These are phyloP conservation scores for Holotrichia oblita DNA, from an alignment of 1,140 invertebrate genomes.

Conservation along the genomic window DNA sequence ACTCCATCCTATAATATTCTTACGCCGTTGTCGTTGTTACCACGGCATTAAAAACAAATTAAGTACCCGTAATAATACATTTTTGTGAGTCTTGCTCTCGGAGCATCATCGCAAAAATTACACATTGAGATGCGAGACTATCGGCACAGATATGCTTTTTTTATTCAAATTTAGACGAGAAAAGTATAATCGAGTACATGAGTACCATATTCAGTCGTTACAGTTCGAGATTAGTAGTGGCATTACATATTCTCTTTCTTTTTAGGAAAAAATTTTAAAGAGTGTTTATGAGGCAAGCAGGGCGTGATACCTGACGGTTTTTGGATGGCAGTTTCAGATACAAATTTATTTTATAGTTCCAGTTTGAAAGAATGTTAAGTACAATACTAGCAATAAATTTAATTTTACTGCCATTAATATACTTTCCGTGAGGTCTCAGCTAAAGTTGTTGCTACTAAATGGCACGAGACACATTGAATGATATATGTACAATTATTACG, in stretches of 20 bases:
- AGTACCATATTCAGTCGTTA: constrained; percentile 18
- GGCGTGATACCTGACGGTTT: neutral
- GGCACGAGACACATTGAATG: too few relatives aligned
- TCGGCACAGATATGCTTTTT: neutral
- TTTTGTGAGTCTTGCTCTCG: constrained; percentile 4
- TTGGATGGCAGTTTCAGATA: too few relatives aligned
- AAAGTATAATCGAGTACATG: neutral
- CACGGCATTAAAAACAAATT: constrained; percentile 30
- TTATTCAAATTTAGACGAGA: constrained; percentile 14
- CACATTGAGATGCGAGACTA: neutral
- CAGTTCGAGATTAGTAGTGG: neutral
- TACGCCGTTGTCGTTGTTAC: constrained; percentile 13
- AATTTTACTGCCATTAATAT: too few relatives aligned
- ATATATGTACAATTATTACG: too few relatives aligned
- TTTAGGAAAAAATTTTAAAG: neutral
- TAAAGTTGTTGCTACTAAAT: too few relatives aligned
- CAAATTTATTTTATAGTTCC: too few relatives aligned
- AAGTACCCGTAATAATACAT: constrained; percentile 23
- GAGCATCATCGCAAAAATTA: constrained; percentile 22
- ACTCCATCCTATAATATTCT: constrained; percentile 16
- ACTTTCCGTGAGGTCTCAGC: too few relatives aligned
- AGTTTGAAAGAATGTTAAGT: too few relatives aligned
- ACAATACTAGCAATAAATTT: too few relatives aligned
- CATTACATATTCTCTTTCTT: neutral
- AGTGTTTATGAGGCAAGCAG: neutral